Base-by-base conservation (phyloP, 2,888 invertebrate genomes). In the Linnaemya tessellans region DNA sequence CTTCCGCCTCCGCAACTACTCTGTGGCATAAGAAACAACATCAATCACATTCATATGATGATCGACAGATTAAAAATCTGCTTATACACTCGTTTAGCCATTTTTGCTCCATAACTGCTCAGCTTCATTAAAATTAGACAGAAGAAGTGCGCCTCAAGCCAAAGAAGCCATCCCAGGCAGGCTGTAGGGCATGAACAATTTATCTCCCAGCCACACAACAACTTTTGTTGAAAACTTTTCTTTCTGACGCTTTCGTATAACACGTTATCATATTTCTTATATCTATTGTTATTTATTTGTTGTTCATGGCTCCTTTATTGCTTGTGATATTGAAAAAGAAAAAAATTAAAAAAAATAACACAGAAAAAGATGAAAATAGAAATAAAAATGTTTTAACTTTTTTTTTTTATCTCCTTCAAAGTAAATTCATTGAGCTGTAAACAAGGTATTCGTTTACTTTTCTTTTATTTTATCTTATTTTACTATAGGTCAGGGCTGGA, bases 331-430 rank as follows among this genome's bases (percentile, higher is more conserved):
- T 43, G 8, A 49, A 43, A 43, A 51, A 74, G 15, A 10, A 10
- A n/a, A 35, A 38, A 9, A 15, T 35, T 3, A 30, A 30, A 8
- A 49, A 43, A 51, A 74, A 15, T 30, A 30, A 30, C 3, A 10
- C 11, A 35, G 22, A 9, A 13, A 13, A 41, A 41, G 41, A 41
- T 1, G 13, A 41, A 41, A 41, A 51, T 25, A 38, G 7, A 51
- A n/a, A 41, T 18, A 46, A 64, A 38, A n/a, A 75, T 43, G 35
- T 58, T 60, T 20, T 58, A 75, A 67, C 30, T 80, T 80, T 35
- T 5, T 5, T 43, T 25, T 46, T n/a, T 51, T n/a, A 22, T 51
- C 80, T 86, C 86, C 87, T 80, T 85, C 20, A 22, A 70, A 79
- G 43, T 13, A 56, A 71, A 71, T 35, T 64, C 20, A 54, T 49